Evolutionary conservation across 1,140 invertebrate genomes (phyloP).

Genomic region (Popillia japonica): DNA sequence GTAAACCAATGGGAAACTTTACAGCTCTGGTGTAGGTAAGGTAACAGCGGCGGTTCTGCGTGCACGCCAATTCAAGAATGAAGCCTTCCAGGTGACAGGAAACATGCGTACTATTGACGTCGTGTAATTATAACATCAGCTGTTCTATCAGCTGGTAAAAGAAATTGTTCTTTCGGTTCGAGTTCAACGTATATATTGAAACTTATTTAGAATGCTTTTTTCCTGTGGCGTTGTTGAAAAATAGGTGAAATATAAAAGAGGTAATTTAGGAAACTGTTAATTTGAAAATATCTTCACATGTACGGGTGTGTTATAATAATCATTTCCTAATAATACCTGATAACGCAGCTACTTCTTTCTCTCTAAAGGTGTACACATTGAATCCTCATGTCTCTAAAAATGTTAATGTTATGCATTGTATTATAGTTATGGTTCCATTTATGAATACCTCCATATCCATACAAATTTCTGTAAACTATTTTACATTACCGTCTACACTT

Average conservation of each 20-base stretch:
- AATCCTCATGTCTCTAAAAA: no score
- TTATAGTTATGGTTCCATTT: no score
- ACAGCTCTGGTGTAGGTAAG: not conserved
- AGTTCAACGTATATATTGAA: not conserved
- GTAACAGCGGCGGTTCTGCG: not conserved
- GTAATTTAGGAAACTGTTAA: not conserved
- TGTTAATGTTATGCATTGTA: no score
- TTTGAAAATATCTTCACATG: not conserved
- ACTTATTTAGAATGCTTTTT: not conserved
- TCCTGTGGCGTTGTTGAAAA: not conserved
- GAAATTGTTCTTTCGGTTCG: slow-evolving; percentile 15
- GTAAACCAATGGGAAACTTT: slow-evolving; percentile 20
- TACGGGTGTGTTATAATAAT: not conserved
- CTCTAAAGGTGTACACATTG: no score
- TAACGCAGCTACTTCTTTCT: no score
- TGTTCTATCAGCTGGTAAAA: slow-evolving; percentile 39
- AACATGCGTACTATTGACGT: slow-evolving; percentile 39
- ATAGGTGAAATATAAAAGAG: slow-evolving; percentile 1
- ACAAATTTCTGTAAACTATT: no score
- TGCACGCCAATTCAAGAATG: slow-evolving; percentile 38
- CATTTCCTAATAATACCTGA: not conserved
- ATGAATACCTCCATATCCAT: no score
- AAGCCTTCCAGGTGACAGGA: slow-evolving; percentile 41
- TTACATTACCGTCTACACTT: no score
- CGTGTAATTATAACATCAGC: slow-evolving; percentile 37